A percentile compares a stretch with the other conserved stretches of the same genome.
phyloP scores from a whole-genome alignment of 2,797 vertebrate species.

The Xenops minutus region DNA sequence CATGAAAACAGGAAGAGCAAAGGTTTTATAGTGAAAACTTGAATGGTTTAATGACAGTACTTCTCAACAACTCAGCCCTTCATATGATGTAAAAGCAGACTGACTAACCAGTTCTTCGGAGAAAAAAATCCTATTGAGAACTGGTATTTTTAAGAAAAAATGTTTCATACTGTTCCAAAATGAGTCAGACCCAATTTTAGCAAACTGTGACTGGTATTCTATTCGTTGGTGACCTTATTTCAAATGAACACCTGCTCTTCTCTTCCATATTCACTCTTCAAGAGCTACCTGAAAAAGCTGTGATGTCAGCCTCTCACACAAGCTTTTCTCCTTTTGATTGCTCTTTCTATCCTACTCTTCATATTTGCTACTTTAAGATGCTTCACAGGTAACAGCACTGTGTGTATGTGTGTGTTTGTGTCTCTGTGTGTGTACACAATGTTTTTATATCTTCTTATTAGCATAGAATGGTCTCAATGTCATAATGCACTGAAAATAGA shows the following conservation, averaged over 20 bases:
- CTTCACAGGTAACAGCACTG: background rate
- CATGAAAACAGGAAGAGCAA: background rate
- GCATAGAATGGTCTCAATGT: background rate
- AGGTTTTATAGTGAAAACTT: constrained; percentile 3
- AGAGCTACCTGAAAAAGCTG: constrained; percentile 36
- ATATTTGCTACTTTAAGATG: background rate
- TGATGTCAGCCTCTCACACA: constrained; percentile 14
- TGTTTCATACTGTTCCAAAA: constrained; percentile 42
- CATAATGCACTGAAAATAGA: background rate
- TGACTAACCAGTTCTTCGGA: background rate
- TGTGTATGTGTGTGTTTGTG: background rate
- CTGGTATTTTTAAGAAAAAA: background rate
- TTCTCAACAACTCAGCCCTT: background rate
- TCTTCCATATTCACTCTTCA: constrained; percentile 25
- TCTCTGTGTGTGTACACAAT: background rate
- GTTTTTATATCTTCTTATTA: background rate
- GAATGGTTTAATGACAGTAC: constrained; percentile 13
- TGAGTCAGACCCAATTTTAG: constrained; percentile 59
- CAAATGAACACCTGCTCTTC: constrained; percentile 41
- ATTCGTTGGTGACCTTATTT: constrained; percentile 55
- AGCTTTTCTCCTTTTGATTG: background rate
- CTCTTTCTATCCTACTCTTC: background rate
- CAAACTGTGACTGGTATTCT: constrained; percentile 29
- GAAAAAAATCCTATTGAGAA: constrained; percentile 9
- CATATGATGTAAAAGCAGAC: constrained; percentile 6